Conservation (phyloP, 1,140 invertebrate genomes). For the Trichonephila inaurata region DNA sequence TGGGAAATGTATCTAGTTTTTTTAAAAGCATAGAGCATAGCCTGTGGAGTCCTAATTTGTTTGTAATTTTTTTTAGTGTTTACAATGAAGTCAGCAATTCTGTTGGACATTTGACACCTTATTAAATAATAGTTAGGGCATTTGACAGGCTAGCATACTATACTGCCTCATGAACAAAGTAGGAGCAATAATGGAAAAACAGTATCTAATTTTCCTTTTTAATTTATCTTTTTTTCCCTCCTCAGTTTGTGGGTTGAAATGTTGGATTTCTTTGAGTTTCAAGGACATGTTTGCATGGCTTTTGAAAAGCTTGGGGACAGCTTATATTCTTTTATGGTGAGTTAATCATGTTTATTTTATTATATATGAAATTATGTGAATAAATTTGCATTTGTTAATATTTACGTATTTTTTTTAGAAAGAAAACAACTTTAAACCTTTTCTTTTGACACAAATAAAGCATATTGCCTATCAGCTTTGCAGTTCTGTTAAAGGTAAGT, state of each 20-base stretch:
- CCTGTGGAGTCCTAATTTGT: too few relatives aligned
- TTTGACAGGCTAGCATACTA: too few relatives aligned
- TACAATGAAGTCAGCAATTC: too few relatives aligned
- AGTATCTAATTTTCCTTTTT: too few relatives aligned
- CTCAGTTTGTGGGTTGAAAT: slow-evolving; percentile 95
- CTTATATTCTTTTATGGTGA: slow-evolving; percentile 99
- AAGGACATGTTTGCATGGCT: slow-evolving; percentile 99
- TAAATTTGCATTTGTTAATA: background rate
- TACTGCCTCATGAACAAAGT: too few relatives aligned
- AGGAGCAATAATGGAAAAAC: too few relatives aligned
- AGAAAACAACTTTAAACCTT: slow-evolving; percentile 99
- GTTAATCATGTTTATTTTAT: slow-evolving; percentile 78
- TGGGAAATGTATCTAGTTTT: too few relatives aligned
- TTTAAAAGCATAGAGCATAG: too few relatives aligned
- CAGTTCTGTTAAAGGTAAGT: slow-evolving; percentile 93
- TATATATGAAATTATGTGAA: background rate
- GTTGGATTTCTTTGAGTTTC: slow-evolving; percentile 99
- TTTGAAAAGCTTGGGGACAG: slow-evolving; percentile 99
- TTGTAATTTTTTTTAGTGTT: too few relatives aligned
- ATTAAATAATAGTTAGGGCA: too few relatives aligned
- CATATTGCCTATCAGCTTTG: slow-evolving; percentile 99
- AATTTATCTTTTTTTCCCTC: slow-evolving; percentile 21
- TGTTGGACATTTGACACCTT: too few relatives aligned
- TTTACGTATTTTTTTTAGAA: slow-evolving; percentile 87
- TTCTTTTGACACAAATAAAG: slow-evolving; percentile 97